Conservation (phyloP, 1,140 invertebrate species). For the Zaprionus vittiger region DNA sequence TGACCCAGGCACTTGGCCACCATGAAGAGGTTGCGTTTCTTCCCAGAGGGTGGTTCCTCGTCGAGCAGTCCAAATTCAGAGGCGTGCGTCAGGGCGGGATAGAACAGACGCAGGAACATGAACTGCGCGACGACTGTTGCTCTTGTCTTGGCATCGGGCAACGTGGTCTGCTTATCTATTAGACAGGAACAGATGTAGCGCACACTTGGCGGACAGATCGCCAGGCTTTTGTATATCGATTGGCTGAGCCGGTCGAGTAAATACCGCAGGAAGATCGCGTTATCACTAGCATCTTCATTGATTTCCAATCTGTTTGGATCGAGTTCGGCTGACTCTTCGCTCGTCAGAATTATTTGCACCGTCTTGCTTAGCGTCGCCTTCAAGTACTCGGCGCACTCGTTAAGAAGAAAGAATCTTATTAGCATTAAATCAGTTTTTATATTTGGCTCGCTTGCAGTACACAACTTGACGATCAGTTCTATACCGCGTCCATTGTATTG, state of each 20-base stretch:
- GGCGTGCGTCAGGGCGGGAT: neutral
- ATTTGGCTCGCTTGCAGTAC: neutral
- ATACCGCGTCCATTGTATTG: neutral
- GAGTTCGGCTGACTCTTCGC: no score
- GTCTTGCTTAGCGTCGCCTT: neutral
- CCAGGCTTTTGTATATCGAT: neutral
- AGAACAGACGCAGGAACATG: neutral
- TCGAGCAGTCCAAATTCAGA: neutral
- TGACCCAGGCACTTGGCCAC: neutral
- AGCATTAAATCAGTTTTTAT: neutral
- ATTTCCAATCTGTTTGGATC: no score
- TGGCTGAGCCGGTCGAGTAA: neutral
- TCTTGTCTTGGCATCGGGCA: no score
- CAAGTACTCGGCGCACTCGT: neutral
- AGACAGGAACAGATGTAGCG: neutral
- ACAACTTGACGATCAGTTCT: neutral
- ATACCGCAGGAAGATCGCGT: no score
- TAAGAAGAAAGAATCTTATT: neutral
- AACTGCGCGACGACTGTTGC: neutral
- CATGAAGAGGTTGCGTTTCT: no score
- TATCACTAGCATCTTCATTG: no score
- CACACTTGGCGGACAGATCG: neutral
- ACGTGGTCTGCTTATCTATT: neutral
- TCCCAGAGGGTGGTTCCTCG: neutral
- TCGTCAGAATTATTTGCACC: no score